These are phyloP conservation scores for Nasonia vitripennis DNA, from an alignment of 1,140 invertebrate species.

Conservation along the genomic window DNA sequence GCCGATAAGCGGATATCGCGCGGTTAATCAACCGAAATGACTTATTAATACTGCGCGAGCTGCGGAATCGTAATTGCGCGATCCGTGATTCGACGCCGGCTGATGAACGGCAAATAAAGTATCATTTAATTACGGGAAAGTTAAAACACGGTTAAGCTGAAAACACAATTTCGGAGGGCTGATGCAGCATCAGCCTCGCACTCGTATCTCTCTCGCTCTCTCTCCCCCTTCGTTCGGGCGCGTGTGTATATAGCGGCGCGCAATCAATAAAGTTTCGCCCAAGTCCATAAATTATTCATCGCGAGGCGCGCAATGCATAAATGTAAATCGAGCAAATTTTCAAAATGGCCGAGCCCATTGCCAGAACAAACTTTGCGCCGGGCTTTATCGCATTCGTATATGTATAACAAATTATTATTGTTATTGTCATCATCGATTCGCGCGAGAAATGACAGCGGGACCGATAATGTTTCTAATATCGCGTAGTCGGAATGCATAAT, in stretches of 20 bases:
- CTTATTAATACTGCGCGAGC: background rate
- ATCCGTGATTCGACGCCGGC: background rate
- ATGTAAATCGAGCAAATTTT: conserved; percentile 50
- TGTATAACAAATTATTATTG: conserved; percentile 47
- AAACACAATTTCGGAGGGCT: conserved; percentile 32
- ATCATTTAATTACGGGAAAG: conserved; percentile 43
- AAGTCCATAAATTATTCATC: conserved; percentile 52
- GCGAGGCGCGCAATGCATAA: conserved; percentile 46
- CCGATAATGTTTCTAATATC: conserved; percentile 42
- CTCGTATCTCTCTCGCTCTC: conserved; percentile 10
- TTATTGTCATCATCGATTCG: conserved; percentile 29
- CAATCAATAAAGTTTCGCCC: conserved; percentile 51
- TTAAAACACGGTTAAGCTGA: conserved; percentile 32
- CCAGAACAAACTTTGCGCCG: conserved; percentile 35
- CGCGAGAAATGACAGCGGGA: conserved; percentile 32
- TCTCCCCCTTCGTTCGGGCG: background rate
- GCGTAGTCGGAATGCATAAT: conserved; percentile 19
- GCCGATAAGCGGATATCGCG: background rate
- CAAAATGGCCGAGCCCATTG: conserved; percentile 32
- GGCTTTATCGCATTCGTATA: conserved; percentile 36
- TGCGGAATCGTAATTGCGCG: background rate
- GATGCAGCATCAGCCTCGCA: background rate
- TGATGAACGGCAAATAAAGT: conserved; percentile 23
- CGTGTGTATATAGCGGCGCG: background rate
- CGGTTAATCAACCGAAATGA: background rate